Evolutionary conservation across 2,888 invertebrate genomes (phyloP), one percentile per base, ranked within the genome.

Genomic region (Zhuqinia jingwanae): DNA sequence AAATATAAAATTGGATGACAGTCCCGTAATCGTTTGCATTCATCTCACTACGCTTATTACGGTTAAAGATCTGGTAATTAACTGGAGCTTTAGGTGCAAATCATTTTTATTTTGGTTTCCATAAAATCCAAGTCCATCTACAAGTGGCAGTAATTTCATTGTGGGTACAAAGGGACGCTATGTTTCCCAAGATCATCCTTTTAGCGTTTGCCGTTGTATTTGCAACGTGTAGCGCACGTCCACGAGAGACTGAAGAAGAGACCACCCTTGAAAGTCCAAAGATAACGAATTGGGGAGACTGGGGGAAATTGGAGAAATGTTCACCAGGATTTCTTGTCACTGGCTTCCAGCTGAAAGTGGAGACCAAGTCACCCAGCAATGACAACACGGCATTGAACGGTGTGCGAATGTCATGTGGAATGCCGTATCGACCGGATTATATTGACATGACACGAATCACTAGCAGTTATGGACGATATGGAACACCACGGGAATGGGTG

Each of bases 321-420:
- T 13, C 25, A 0, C 15, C 60, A 0, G 85, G 88, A 10, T 47
- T 53, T 6, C 47, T 87, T 15, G 89, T 89, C 3, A 88, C 87
- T 1, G 87, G 88, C 27, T 89, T 88, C 50, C 88, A 88, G 50
- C 30, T 89, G 20, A 81, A 87, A 70, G 82, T 89, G 8, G 89
- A 88, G 63, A 73, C 80, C 5, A 80, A 78, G 17, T 30, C 60
- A 10, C 42, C 42, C 15, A n/a, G 25, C 30, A 68, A 70, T 17
- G 89, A 89, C 63, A 87, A 89, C 60, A 89, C 89, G 42, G 89
- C 89, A 1, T 22, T 89, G 30, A 89, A 89, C 60, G 89, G 84
- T 3, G 73, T 89, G 15, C 53, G 75, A 42, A 88, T 89, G 27
- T 84, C 84, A 17, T 89, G 89, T 79, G 87, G 87, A 17, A 25